Percentiles rank a stretch among this genome's conserved stretches.
Evolutionary conservation across 2,797 vertebrate genomes (phyloP).

Genomic region (Amblyraja radiata): DNA sequence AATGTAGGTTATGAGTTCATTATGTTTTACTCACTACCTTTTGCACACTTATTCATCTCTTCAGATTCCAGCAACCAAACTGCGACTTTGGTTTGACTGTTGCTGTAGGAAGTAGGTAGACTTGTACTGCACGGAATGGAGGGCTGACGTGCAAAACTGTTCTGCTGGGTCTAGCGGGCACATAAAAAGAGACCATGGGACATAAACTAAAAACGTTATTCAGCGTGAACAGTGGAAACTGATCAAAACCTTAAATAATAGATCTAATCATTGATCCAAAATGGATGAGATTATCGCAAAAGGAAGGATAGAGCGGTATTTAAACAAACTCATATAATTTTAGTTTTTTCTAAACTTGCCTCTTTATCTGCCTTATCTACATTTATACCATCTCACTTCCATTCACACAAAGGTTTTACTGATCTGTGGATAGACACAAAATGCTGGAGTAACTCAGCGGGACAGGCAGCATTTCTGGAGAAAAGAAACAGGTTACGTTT

Average conservation of each 20-base stretch:
- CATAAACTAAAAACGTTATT: not conserved
- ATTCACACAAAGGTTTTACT: not conserved
- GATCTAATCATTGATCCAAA: not conserved
- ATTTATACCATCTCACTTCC: not conserved
- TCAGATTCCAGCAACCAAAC: constrained; percentile 96
- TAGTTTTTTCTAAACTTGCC: not conserved
- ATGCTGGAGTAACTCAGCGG: too few relatives aligned
- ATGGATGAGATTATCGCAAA: not conserved
- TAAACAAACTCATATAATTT: not conserved
- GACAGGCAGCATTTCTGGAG: too few relatives aligned
- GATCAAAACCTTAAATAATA: not conserved
- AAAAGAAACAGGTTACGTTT: too few relatives aligned
- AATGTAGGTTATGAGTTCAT: not conserved
- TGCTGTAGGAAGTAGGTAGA: constrained; percentile 85
- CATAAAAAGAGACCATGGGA: constrained; percentile 28
- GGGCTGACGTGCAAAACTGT: constrained; percentile 75
- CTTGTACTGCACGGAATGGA: constrained; percentile 70
- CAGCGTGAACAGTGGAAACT: not conserved
- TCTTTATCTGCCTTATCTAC: not conserved
- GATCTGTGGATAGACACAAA: too few relatives aligned
- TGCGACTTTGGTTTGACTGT: constrained; percentile 89
- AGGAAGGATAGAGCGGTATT: too few relatives aligned
- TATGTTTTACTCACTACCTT: constrained; percentile 65
- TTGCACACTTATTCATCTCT: constrained; percentile 97
- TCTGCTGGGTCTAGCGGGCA: constrained; percentile 65